A percentile compares a stretch with the other conserved stretches of the same genome.
Evolutionary conservation across 2,888 invertebrate species (phyloP).

Genomic region (Taenaris catops): DNA sequence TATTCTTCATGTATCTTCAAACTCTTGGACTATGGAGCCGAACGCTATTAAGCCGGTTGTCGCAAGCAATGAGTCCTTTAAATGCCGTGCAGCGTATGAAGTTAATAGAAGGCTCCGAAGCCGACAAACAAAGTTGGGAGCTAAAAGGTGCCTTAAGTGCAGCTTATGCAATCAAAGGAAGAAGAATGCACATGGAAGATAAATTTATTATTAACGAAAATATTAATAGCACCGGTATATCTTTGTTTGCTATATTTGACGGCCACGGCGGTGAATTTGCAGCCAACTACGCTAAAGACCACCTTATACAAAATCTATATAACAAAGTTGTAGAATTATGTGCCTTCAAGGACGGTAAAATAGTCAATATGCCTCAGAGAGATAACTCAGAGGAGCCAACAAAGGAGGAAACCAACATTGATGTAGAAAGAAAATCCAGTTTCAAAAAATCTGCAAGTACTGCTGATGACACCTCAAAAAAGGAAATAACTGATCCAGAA

Average conservation of each 20-base stretch:
- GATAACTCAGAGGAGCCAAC: conserved; percentile 55
- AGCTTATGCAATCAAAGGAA: conserved; percentile 94
- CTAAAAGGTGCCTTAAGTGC: conserved; percentile 87
- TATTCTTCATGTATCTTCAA: conserved; percentile 90
- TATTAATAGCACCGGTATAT: conserved; percentile 90
- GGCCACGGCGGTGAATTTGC: conserved; percentile 98
- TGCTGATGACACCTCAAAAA: conserved; percentile 76
- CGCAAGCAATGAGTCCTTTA: conserved; percentile 82
- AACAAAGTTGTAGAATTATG: conserved; percentile 88
- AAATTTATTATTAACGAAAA: conserved; percentile 93
- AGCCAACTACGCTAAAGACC: conserved; percentile 94
- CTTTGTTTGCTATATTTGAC: conserved; percentile 95
- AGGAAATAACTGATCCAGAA: conserved; percentile 84
- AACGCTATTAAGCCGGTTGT: conserved; percentile 84
- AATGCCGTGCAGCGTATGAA: conserved; percentile 81
- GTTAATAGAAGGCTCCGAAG: conserved; percentile 74
- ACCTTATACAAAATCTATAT: conserved; percentile 89
- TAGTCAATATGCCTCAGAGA: conserved; percentile 42
- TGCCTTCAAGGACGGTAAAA: conserved; percentile 82
- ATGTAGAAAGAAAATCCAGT: conserved; percentile 81
- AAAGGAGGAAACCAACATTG: conserved; percentile 49
- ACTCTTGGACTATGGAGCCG: conserved; percentile 91
- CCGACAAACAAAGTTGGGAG: conserved; percentile 86
- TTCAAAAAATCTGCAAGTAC: conserved; percentile 84
- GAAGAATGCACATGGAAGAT: conserved; percentile 96